Conservation (phyloP, 1,140 invertebrate genomes). For the Cyclargus thomasi region DNA sequence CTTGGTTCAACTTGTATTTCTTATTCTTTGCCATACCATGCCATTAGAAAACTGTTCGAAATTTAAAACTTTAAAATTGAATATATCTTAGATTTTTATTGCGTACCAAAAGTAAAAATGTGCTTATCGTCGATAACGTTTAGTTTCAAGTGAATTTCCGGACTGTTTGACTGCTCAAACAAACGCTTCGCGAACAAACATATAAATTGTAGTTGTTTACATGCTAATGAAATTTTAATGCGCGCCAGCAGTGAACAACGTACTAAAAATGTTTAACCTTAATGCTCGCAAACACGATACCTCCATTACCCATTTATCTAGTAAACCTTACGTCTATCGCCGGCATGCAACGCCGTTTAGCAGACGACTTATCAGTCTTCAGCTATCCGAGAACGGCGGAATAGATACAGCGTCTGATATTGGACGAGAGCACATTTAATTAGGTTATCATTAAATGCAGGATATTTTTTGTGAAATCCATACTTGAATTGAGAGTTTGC, state of each 20-base stretch:
- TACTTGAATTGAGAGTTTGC: no score
- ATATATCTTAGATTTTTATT: no score
- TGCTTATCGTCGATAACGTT: no score
- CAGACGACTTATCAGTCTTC: not conserved
- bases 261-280: constrained; percentile 15
- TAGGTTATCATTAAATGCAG: no score
- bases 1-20: no score
- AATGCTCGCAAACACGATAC: constrained; percentile 22
- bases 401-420: not conserved
- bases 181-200: constrained; percentile 2
- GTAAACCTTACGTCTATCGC: constrained; percentile 20
- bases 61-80: no score
- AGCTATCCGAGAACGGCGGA: not conserved
- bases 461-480: no score
- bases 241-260: constrained; percentile 11
- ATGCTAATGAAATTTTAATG: constrained; percentile 13
- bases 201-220: constrained; percentile 14
- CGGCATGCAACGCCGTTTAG: constrained; percentile 20
- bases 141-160: not conserved
- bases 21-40: no score
- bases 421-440: no score
- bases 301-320: constrained; percentile 24
- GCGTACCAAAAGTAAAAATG: no score
- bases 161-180: not conserved
- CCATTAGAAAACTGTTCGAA: no score